Base-by-base conservation (phyloP, 2,888 invertebrate species). In the Caenorhabditis virilis region DNA sequence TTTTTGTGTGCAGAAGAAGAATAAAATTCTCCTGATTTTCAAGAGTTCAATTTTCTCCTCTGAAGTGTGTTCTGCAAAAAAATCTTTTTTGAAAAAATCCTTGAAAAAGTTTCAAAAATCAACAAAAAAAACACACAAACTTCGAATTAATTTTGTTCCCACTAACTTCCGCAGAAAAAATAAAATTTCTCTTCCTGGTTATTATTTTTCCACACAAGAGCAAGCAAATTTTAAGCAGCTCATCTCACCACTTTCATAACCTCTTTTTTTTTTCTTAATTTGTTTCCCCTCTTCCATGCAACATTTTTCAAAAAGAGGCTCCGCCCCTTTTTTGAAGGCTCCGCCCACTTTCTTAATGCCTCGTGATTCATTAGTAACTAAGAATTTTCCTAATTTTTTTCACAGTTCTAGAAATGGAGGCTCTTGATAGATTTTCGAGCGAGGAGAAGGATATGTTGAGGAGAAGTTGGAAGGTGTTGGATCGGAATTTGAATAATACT, bases 361-460 rank as follows among this genome's bases (percentile, higher is more conserved):
- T n/a, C n/a, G n/a, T n/a, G n/a, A n/a, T n/a, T n/a, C n/a, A n/a
- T n/a, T n/a, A n/a, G n/a, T n/a, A n/a, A n/a, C n/a, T n/a, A n/a
- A 30, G 30, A 30, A 30, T 9, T 30, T 30, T 30, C 7, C 30
- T 30, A 6, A 30, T 30, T 30, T 13, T 6, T 30, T 13, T 30
- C 30, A 30, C 6, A 6, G n/a, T n/a, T n/a, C n/a, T n/a, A n/a
- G n/a, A n/a, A 52, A 74, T 74, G 74, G 74, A 74, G 46, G 59
- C 62, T 15, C 39, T 74, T 0, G 63, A 71, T 33, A 59, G 59
- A 42, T 67, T 72, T 38, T 54, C 47, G 15, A 39, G 26, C 0
- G 74, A 72, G 22, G 74, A 74, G 33, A 69, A 67, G 39, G 64
- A 68, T 20, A 30, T 70, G 6, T 26, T 74, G 9, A 50, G 62